A percentile compares a stretch with the other conserved stretches of the same genome.
Conservation (phyloP, 2,797 vertebrate species). For the Todus mexicanus region DNA sequence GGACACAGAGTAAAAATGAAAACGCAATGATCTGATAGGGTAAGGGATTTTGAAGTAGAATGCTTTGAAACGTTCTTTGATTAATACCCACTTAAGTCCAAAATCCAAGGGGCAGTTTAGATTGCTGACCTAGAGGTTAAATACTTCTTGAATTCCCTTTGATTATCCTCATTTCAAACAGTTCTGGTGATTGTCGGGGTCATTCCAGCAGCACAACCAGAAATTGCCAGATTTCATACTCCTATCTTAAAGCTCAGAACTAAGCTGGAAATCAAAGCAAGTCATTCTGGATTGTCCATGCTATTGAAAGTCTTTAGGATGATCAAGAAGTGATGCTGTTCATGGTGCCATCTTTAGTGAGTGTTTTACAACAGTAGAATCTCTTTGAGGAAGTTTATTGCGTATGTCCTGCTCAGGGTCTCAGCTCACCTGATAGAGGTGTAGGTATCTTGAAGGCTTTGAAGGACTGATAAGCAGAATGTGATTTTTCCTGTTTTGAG, state of each 20-base stretch:
- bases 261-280: background rate
- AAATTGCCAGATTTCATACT: background rate
- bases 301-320: background rate
- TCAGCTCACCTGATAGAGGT: background rate
- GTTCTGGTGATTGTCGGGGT: background rate
- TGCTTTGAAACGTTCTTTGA: background rate
- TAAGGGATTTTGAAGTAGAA: background rate
- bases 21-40: background rate
- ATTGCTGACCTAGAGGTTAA: background rate
- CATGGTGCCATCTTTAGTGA: background rate
- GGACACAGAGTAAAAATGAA: background rate
- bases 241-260: background rate
- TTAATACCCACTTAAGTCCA: background rate
- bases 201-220: background rate
- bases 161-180: background rate
- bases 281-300: background rate
- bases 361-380: background rate
- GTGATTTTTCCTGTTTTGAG: too few relatives aligned
- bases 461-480: background rate
- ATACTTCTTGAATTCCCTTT: background rate
- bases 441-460: background rate
- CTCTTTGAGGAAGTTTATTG: background rate
- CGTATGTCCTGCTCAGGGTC: background rate
- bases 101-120: background rate
- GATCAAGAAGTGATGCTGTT: background rate